Conservation (phyloP, 2,113 vertebrate species). For the Otus sunia region DNA sequence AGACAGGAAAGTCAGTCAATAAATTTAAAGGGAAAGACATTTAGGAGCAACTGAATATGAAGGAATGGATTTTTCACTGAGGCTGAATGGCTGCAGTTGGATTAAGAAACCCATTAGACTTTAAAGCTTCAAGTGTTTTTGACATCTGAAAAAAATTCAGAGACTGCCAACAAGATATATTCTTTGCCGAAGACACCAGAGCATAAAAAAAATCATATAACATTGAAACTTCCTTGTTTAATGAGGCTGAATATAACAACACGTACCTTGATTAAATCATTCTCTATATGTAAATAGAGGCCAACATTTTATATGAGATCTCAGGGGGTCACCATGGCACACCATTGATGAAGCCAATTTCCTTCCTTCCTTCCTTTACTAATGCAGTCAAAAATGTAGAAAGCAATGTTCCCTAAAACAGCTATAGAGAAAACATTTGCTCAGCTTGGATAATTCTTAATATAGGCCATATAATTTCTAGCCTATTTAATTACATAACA, state of each 20-base stretch:
- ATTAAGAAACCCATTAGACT: slow-evolving; percentile 94
- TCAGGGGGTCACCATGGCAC: slow-evolving; percentile 89
- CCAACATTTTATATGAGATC: slow-evolving; percentile 83
- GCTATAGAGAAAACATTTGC: slow-evolving; percentile 99
- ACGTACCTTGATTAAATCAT: slow-evolving; percentile 99
- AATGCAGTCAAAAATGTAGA: slow-evolving; percentile 90
- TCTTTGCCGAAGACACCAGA: slow-evolving; percentile 90
- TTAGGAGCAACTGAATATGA: slow-evolving; percentile 90
- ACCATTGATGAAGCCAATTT: slow-evolving; percentile 90
- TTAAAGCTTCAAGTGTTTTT: slow-evolving; percentile 91
- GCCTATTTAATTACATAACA: slow-evolving; percentile 99
- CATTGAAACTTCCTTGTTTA: slow-evolving; percentile 96
- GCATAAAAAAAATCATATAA: slow-evolving; percentile 95
- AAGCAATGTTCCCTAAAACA: slow-evolving; percentile 99
- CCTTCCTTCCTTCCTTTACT: slow-evolving; percentile 87
- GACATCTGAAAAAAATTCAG: slow-evolving; percentile 95
- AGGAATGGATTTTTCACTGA: slow-evolving; percentile 86
- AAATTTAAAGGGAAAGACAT: slow-evolving; percentile 93
- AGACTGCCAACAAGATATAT: slow-evolving; percentile 91
- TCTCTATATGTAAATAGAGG: slow-evolving; percentile 99
- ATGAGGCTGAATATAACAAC: slow-evolving; percentile 99
- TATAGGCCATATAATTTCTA: slow-evolving; percentile 99
- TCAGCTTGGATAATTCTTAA: slow-evolving; percentile 99
- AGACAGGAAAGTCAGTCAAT: slow-evolving; percentile 88
- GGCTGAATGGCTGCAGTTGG: slow-evolving; percentile 92